Evolutionary conservation across 2,113 vertebrate species (phyloP), one percentile per base, ranked within the genome.

Genomic region (Hydrochoerus hydrochaeris): DNA sequence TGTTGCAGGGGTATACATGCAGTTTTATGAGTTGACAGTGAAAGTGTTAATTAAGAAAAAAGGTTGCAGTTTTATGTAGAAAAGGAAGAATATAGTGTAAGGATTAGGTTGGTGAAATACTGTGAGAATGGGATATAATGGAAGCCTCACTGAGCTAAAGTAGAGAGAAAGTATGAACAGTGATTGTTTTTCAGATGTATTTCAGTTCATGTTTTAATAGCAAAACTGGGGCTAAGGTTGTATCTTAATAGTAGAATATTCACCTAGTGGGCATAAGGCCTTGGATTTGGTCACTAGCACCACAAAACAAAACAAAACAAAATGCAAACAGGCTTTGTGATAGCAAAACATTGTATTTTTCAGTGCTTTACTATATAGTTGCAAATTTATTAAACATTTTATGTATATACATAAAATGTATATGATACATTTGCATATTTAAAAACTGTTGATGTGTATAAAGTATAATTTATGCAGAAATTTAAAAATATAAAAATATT

Each of bases 111-210:
- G 67, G 52, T 80, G 77, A 71, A 58, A 78, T 94, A 63, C 2
- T 35, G 20, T 30, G 19, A 93, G 44, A 77, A 19, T 60, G 49
- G 46, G 28, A 46, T 17, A 19, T 60, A 41, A 20, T 62, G 71
- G 84, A 75, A 82, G 10, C 24, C 63, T 92, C 32, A 54, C 16
- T 6, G 32, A 93, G 7, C n/a, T 82, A 54, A 90, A 78, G 26
- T 91, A 82, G 41, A 91, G 30, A 35, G 7, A 91, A 62, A 32
- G 80, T 78, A 91, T 44, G 69, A 73, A 22, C 24, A 77, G 41
- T 77, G 41, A 14, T 85, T 22, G 22, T 96, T 96, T 52, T 92
- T 96, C 41, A 84, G 38, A 5, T 86, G 11, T 65, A 75, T 86
- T 71, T 95, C 22, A 83, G 24, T 85, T 94, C 12, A 85, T 16